Evolutionary conservation across 2,113 vertebrate genomes (phyloP).

Genomic region (Pangasianodon hypophthalmus): DNA sequence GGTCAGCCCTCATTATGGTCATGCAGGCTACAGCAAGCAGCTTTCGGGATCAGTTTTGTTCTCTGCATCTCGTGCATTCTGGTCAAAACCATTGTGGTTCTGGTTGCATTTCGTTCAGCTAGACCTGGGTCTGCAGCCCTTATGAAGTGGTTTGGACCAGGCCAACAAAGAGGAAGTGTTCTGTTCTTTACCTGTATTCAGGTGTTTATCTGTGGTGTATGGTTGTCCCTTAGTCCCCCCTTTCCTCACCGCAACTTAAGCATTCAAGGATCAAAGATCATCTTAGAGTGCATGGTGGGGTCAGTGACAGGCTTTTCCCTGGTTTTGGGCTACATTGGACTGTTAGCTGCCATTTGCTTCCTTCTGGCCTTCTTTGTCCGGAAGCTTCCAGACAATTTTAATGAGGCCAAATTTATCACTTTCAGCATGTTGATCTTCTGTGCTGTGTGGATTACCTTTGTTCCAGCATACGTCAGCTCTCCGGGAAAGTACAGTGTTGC

Average conservation of each 20-base stretch:
- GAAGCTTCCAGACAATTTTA: conserved; percentile 71
- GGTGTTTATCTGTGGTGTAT: conserved; percentile 67
- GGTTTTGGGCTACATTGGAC: conserved; percentile 75
- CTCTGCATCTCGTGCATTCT: conserved; percentile 66
- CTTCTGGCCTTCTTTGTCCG: conserved; percentile 72
- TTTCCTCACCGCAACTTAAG: conserved; percentile 60
- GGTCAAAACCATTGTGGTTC: conserved; percentile 68
- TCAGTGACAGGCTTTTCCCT: conserved; percentile 69
- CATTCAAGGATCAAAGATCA: conserved; percentile 64
- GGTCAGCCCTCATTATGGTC: conserved; percentile 60
- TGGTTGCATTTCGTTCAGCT: conserved; percentile 61
- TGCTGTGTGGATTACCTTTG: conserved; percentile 71
- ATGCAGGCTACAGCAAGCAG: conserved; percentile 59
- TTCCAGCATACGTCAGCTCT: conserved; percentile 73
- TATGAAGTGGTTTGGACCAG: conserved; percentile 61
- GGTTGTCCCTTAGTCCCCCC: conserved; percentile 69
- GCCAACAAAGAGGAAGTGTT: conserved; percentile 61
- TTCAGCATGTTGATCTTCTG: conserved; percentile 79
- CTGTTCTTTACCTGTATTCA: conserved; percentile 59
- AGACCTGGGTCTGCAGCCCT: conserved; percentile 59
- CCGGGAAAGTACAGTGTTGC: conserved; percentile 68
- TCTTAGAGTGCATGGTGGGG: conserved; percentile 68
- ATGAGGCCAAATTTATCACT: conserved; percentile 72
- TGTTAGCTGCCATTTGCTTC: conserved; percentile 69
- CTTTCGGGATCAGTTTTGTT: conserved; percentile 64